A percentile compares a stretch with the other conserved stretches of the same genome.
phyloP scores from a whole-genome alignment of 2,888 invertebrate genomes.

The Clivina fossor region DNA sequence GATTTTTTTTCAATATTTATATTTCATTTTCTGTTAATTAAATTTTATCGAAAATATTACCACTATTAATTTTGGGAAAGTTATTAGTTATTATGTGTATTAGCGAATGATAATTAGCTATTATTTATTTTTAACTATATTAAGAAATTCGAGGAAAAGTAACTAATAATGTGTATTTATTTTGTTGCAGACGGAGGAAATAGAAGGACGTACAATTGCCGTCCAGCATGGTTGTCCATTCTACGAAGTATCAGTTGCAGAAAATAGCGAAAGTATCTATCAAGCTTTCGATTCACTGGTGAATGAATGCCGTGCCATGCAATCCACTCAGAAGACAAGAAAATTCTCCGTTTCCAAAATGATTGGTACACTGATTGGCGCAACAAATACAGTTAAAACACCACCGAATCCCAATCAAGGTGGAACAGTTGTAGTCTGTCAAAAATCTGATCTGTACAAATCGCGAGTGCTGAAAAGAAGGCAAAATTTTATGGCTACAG shows the following conservation, averaged over 20 bases:
- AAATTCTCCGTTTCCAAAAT: conserved; percentile 80
- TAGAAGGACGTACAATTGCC: conserved; percentile 69
- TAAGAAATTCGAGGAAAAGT: too few relatives aligned
- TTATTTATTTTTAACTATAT: too few relatives aligned
- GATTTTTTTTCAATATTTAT: too few relatives aligned
- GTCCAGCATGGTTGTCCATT: conserved; percentile 71
- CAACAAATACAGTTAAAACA: conserved; percentile 49
- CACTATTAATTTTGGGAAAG: too few relatives aligned
- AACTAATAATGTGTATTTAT: too few relatives aligned
- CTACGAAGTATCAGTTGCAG: conserved; percentile 80
- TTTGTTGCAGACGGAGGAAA: conserved; percentile 66
- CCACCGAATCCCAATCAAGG: conserved; percentile 53
- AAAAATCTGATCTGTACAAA: conserved; percentile 62
- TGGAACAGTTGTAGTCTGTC: conserved; percentile 63
- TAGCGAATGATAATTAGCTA: too few relatives aligned
- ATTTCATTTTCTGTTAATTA: too few relatives aligned
- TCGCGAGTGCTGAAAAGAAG: conserved; percentile 59
- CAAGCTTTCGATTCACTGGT: conserved; percentile 71
- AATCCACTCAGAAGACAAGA: conserved; percentile 61
- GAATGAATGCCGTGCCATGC: conserved; percentile 62
- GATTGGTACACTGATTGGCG: conserved; percentile 73
- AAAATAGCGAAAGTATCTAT: conserved; percentile 73
- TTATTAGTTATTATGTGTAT: too few relatives aligned
- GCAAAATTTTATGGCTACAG: conserved; percentile 62
- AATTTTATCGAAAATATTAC: too few relatives aligned